A percentile compares a stretch with the other conserved stretches of the same genome.
phyloP scores from a whole-genome alignment of 2,797 vertebrate species.

The Pogoniulus pusillus region DNA sequence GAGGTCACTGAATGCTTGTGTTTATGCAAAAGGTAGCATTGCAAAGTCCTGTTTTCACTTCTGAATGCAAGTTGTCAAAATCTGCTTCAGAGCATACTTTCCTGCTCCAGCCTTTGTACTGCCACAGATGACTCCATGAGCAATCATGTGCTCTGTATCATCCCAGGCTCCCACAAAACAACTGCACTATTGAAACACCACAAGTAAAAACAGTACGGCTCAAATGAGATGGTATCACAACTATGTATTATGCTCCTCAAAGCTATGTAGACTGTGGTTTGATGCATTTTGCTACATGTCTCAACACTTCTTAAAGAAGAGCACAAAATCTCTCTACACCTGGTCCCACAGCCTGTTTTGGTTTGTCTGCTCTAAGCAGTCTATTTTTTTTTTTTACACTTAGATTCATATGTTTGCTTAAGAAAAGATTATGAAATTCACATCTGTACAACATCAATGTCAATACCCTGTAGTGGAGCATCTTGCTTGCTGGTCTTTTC shows the following conservation, averaged over 20 bases:
- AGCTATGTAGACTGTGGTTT: background rate
- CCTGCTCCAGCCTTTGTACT: background rate
- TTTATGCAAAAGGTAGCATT: background rate
- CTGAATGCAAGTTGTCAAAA: background rate
- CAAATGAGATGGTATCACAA: constrained; percentile 23
- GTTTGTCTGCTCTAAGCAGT: background rate
- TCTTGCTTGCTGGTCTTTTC: background rate
- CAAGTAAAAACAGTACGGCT: constrained; percentile 1
- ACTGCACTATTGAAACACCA: background rate
- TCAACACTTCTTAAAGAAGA: background rate
- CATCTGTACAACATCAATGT: background rate
- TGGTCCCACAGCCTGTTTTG: background rate
- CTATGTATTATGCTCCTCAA: background rate
- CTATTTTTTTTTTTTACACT: background rate
- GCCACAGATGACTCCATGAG: background rate
- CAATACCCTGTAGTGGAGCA: background rate
- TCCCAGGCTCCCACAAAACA: background rate
- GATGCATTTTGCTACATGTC: background rate
- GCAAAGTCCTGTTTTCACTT: background rate
- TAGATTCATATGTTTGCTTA: background rate
- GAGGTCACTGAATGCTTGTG: background rate
- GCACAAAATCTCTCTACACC: background rate
- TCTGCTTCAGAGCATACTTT: background rate
- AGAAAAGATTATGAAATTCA: background rate
- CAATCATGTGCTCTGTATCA: background rate